Conservation (phyloP, 2,888 invertebrate genomes). For the Ophion slaviceki region DNA sequence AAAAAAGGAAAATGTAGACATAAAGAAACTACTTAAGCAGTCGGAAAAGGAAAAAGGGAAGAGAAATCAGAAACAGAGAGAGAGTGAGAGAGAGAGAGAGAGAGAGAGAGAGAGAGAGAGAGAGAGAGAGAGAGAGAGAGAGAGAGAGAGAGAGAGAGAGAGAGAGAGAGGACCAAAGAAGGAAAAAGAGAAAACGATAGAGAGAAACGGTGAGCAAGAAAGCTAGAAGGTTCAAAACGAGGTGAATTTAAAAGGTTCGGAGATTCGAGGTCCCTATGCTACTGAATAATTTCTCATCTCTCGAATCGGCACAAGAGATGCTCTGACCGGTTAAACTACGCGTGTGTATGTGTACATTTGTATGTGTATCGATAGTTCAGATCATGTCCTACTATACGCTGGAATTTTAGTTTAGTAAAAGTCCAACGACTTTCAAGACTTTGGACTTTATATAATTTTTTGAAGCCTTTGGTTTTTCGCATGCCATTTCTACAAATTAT, state of each 20-base stretch:
- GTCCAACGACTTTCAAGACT: too few species aligned
- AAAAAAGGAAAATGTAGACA: not conserved
- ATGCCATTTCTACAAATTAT: too few species aligned
- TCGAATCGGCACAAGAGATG: slow-evolving; percentile 53
- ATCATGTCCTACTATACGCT: too few species aligned
- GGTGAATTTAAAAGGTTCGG: slow-evolving; percentile 26
- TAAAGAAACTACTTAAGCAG: not conserved
- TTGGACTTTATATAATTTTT: too few species aligned
- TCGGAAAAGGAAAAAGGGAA: not conserved
- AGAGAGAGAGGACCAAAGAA: slow-evolving; percentile 13
- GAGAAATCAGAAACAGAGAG: not conserved
- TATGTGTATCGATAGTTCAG: too few species aligned
- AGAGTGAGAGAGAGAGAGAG: not conserved
- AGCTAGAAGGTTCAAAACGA: slow-evolving; percentile 18
- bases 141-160: slow-evolving; percentile 19
- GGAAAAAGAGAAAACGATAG: slow-evolving; percentile 26
- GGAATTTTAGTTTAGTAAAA: too few species aligned
- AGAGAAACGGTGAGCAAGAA: slow-evolving; percentile 4
- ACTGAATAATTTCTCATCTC: slow-evolving; percentile 57
- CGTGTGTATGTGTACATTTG: not conserved
- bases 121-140: not conserved
- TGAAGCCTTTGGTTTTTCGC: too few species aligned
- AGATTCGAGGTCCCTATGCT: slow-evolving; percentile 39
- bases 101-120: not conserved
- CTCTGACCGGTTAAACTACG: slow-evolving; percentile 33